Percentiles rank a stretch among this genome's conserved stretches.
Evolutionary conservation across 2,113 vertebrate species (phyloP).

Genomic region (Thryonomys swinderianus): DNA sequence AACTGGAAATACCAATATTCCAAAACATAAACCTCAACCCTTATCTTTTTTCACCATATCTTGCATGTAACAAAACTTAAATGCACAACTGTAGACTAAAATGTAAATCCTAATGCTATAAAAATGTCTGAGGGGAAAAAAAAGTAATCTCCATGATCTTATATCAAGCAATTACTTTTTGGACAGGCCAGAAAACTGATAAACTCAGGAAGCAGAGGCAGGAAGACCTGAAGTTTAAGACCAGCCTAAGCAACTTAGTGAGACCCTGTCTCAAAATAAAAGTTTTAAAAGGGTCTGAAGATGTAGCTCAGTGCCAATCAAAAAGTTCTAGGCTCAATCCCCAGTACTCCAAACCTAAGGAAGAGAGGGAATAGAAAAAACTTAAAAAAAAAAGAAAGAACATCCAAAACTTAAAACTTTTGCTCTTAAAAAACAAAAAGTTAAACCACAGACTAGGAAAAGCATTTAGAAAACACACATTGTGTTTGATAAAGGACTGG

Average conservation of each 20-base stretch:
- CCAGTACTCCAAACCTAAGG: neutral
- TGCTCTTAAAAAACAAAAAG: constrained; percentile 34
- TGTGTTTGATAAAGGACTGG: neutral
- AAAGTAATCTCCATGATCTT: constrained; percentile 37
- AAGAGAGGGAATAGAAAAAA: neutral
- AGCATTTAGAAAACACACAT: neutral
- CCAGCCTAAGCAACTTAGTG: neutral
- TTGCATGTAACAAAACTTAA: neutral
- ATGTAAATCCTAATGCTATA: constrained; percentile 34
- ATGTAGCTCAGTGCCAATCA: neutral
- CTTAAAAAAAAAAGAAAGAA: neutral
- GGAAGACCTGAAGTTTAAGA: neutral
- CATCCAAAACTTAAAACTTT: constrained; percentile 23
- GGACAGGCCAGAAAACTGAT: neutral
- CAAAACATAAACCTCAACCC: neutral
- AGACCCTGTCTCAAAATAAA: neutral
- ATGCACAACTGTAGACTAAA: constrained; percentile 4
- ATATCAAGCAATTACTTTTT: constrained; percentile 29
- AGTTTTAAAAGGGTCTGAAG: neutral
- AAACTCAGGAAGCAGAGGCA: neutral
- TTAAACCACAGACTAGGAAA: constrained; percentile 22
- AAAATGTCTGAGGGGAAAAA: neutral
- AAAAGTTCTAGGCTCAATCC: neutral
- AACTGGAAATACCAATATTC: neutral
- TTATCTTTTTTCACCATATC: too few species aligned